A percentile compares a stretch with the other conserved stretches of the same genome.
Conservation (phyloP, 2,797 vertebrate species). For the Vireo griseus region DNA sequence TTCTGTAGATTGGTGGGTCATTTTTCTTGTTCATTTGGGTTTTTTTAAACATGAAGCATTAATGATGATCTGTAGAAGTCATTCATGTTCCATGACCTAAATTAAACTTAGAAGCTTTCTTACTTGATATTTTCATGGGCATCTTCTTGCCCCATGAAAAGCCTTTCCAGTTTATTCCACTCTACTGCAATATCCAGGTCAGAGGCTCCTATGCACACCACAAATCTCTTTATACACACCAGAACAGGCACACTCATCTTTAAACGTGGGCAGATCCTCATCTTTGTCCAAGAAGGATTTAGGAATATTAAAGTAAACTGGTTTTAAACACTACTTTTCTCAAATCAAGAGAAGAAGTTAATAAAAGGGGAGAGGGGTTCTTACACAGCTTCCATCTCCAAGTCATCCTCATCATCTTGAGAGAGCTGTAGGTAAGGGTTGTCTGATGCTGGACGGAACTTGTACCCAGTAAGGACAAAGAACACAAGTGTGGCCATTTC, state of each 20-base stretch:
- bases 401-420: conserved; percentile 82
- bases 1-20: background rate
- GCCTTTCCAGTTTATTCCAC: background rate
- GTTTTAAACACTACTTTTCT: background rate
- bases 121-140: background rate
- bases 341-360: background rate
- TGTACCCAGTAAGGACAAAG: conserved; percentile 86
- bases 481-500: conserved; percentile 84
- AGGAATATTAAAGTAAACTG: background rate
- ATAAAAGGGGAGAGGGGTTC: background rate
- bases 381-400: conserved; percentile 88
- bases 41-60: background rate
- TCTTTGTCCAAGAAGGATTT: background rate
- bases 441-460: conserved; percentile 85
- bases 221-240: background rate
- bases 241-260: background rate
- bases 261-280: background rate
- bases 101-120: background rate
- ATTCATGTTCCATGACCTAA: background rate
- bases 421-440: conserved; percentile 87
- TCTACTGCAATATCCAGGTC: background rate
- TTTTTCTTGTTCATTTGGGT: background rate
- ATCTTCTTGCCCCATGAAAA: background rate
- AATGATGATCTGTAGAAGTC: background rate
- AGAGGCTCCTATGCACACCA: background rate